Conservation (phyloP, 2,113 vertebrate species). For the Talpa occidentalis region DNA sequence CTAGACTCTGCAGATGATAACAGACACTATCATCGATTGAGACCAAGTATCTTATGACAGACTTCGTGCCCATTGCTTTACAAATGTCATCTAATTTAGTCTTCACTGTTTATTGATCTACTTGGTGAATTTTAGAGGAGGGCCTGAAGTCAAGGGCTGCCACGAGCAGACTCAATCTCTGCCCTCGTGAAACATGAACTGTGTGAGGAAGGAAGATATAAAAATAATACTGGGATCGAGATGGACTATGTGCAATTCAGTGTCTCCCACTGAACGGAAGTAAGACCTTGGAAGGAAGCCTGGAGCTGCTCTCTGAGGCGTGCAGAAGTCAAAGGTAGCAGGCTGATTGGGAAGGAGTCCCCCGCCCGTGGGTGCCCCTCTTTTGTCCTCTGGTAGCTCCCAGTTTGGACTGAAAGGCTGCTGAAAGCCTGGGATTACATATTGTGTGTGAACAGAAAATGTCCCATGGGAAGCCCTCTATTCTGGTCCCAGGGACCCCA, state of each 20-base stretch:
- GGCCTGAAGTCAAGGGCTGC: neutral
- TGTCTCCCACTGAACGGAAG: fast-evolving
- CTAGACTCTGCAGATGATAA: neutral
- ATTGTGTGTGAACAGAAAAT: fast-evolving
- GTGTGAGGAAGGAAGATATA: neutral
- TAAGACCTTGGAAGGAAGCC: fast-evolving
- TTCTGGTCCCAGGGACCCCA: neutral
- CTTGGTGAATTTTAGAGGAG: neutral
- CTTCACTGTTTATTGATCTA: neutral
- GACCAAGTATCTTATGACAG: fast-evolving
- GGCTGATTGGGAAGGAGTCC: too few relatives aligned
- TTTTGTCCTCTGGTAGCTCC: neutral
- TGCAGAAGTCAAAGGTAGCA: fast-evolving
- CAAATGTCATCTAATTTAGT: neutral
- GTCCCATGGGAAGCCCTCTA: neutral
- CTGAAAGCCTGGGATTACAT: neutral
- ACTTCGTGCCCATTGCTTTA: neutral
- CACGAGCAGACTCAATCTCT: fast-evolving
- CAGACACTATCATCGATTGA: fast-evolving
- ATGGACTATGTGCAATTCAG: fast-evolving
- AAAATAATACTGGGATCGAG: fast-evolving
- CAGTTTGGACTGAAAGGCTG: neutral
- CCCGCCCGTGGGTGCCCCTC: neutral
- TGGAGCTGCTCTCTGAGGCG: neutral
- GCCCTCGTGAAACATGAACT: neutral